Base-by-base conservation (phyloP, 2,797 vertebrate genomes). In the Enoplosus armatus region DNA sequence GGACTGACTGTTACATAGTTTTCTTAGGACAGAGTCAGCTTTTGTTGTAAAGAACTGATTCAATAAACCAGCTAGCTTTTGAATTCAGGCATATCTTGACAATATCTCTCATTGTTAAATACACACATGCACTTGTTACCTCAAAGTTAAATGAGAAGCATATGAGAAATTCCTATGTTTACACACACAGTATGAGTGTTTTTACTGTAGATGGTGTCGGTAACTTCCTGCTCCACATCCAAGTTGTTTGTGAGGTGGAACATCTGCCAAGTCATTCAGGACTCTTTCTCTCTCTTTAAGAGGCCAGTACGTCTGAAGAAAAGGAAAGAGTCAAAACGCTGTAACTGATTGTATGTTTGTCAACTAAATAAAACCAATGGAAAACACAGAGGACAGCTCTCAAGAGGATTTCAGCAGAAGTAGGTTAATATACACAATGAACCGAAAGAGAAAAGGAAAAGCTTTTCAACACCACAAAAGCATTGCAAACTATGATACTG, bases 341-440 rank as follows among this genome's bases (percentile, higher is more conserved):
- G 2, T 33, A 45, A 35, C 12, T 50, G 22, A 48, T 53, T 48
- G 47, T 22, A 55, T 74, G 72, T 53, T 73, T 75, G 63, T 43
- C 8, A 12, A 27, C 37, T 55, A 60, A 69, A 54, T 59, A 41
- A 54, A 68, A 50, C 53, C 3, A n/a, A 24, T 27, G 67, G 37
- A 47, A 45, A 53, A 74, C n/a, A 72, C 39, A n/a, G 26, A 45
- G 33, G 48, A 60, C 16, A 22, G 11, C 16, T 79, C 31, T 59
- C 12, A 24, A 63, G 47, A 37, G 12, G 27, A 54, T 54, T 45
- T 27, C n/a, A 37, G 12, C 27, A 56, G 6, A 71, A 41, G 39
- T 26, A 26, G 6, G 39, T 24, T 43, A 3, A 24, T 47, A 50
- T 26, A 20, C 5, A 7, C 11, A 47, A 59, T 55, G 18, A 58